A percentile compares a stretch with the other conserved stretches of the same genome.
Conservation (phyloP, 2,888 invertebrate species). For the Mimas tiliae region DNA sequence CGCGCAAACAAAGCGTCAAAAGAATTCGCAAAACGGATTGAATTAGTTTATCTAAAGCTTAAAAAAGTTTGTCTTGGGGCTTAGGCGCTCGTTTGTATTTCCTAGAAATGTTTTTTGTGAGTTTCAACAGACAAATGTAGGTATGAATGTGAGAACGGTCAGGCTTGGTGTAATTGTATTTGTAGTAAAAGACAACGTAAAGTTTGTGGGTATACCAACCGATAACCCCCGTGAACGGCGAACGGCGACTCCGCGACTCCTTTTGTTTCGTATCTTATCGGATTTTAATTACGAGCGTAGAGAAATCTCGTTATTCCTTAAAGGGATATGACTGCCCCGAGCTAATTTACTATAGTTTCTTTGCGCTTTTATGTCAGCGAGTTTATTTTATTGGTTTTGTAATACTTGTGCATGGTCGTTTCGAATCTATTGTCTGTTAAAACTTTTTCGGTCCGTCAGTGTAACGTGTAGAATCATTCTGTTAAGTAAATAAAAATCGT, state of each 20-base stretch:
- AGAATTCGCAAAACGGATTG: constrained; percentile 73
- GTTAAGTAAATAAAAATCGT: constrained; percentile 8
- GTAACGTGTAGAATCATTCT: constrained; percentile 12
- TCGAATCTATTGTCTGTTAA: constrained; percentile 50
- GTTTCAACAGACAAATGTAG: constrained; percentile 38
- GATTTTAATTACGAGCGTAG: constrained; percentile 83
- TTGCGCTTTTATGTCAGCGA: constrained; percentile 71
- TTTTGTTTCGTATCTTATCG: constrained; percentile 83
- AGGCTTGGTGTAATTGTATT: constrained; percentile 30
- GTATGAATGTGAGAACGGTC: constrained; percentile 30
- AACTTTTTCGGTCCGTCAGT: constrained; percentile 30
- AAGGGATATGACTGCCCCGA: constrained; percentile 76
- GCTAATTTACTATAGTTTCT: constrained; percentile 76
- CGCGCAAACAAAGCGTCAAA: constrained; percentile 63
- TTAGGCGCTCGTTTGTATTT: constrained; percentile 57
- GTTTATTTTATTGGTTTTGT: constrained; percentile 70
- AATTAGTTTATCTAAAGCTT: constrained; percentile 67
- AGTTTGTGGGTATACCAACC: constrained; percentile 27
- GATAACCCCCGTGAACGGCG: constrained; percentile 50
- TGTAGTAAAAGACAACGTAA: constrained; percentile 35
- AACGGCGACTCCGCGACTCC: constrained; percentile 58
- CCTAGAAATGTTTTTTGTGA: constrained; percentile 58
- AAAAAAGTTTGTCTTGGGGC: constrained; percentile 69
- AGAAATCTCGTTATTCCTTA: constrained; percentile 82
- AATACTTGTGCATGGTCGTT: constrained; percentile 55